These are phyloP conservation scores for Drosophila kanekoi DNA, from an alignment of 2,888 invertebrate genomes.

Conservation along the genomic window DNA sequence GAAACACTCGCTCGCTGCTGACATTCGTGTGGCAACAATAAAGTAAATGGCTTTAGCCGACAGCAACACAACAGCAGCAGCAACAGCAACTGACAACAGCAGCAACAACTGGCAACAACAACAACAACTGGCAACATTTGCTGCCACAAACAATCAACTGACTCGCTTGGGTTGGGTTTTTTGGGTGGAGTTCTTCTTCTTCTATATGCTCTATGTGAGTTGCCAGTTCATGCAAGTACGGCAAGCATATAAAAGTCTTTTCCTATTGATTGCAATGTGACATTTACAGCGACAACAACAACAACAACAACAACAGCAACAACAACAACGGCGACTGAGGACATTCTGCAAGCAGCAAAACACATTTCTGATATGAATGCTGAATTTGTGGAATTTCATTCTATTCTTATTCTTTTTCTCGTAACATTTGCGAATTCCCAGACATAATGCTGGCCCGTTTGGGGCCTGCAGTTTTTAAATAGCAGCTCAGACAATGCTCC, in stretches of 20 bases:
- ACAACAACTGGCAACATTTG: slow-evolving; percentile 30
- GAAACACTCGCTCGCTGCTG: slow-evolving; percentile 11
- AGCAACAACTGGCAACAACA: slow-evolving; percentile 19
- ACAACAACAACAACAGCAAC: neutral
- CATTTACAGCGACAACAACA: slow-evolving; percentile 40
- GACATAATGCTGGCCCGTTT: slow-evolving; percentile 9
- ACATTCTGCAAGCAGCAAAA: neutral
- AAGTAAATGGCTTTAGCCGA: slow-evolving; percentile 41
- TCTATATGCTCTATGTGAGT: neutral
- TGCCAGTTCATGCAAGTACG: slow-evolving; percentile 19
- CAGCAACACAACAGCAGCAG: neutral
- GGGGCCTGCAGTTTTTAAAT: too few relatives aligned
- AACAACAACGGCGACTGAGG: neutral
- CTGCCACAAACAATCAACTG: slow-evolving; percentile 39
- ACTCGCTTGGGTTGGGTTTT: too few relatives aligned
- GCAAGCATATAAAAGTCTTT: slow-evolving; percentile 48
- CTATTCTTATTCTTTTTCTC: neutral
- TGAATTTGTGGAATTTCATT: slow-evolving; percentile 23
- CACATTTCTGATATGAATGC: slow-evolving; percentile 22
- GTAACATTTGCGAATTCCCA: slow-evolving; percentile 27
- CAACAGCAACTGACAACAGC: slow-evolving; percentile 17
- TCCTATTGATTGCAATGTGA: slow-evolving; percentile 55
- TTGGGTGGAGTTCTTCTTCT: too few relatives aligned
- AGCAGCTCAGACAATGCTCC: too few relatives aligned
- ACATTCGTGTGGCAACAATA: slow-evolving; percentile 32